Evolutionary conservation across 2,113 vertebrate species (phyloP).

Genomic region (Hyperopisus bebe): DNA sequence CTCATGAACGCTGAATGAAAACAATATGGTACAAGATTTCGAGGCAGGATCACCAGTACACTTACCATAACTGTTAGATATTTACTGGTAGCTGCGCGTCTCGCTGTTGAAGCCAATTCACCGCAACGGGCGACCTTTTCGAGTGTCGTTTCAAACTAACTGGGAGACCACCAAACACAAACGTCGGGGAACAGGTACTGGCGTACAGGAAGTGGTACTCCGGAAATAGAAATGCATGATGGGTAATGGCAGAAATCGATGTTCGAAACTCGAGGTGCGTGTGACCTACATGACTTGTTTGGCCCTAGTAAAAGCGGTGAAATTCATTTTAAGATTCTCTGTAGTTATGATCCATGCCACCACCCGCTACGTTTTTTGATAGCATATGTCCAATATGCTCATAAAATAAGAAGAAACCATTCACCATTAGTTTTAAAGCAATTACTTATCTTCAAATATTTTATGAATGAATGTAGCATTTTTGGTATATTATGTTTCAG

Average conservation of each 20-base stretch:
- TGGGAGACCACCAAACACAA: neutral
- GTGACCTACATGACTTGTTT: neutral
- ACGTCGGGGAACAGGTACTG: neutral
- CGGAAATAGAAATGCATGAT: slow-evolving; percentile 3
- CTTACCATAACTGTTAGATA: slow-evolving; percentile 5
- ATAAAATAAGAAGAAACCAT: neutral
- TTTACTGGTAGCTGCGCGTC: neutral
- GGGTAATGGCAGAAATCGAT: neutral
- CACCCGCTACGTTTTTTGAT: neutral
- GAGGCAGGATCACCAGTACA: neutral
- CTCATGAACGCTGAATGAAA: neutral
- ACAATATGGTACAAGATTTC: neutral
- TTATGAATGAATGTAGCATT: neutral
- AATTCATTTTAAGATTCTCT: neutral
- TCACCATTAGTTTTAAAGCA: neutral
- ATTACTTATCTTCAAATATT: neutral
- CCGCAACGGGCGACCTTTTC: neutral
- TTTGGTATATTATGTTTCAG: neutral
- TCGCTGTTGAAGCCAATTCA: neutral
- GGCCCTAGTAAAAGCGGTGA: neutral
- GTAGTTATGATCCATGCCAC: neutral
- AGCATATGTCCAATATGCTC: neutral
- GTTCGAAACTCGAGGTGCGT: neutral
- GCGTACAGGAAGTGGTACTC: neutral
- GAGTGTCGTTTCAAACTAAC: neutral